Percentiles rank a stretch among this genome's conserved stretches.
Evolutionary conservation across 2,888 invertebrate species (phyloP).

Genomic region (Melanchra persicariae): DNA sequence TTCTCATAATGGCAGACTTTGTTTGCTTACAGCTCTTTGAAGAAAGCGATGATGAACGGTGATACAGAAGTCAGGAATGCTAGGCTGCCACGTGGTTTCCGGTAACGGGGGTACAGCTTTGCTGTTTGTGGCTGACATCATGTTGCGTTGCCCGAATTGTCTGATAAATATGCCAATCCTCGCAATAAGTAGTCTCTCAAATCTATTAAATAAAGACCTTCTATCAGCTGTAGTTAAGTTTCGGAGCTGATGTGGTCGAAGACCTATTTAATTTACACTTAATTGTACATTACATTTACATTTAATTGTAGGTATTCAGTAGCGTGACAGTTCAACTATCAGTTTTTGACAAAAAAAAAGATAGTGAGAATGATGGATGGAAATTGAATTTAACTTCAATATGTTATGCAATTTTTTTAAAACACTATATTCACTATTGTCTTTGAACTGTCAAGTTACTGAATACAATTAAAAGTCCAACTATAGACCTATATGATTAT

Average conservation of each 20-base stretch:
- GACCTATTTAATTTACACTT: too few species aligned
- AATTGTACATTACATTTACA: too few species aligned
- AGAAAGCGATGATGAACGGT: slow-evolving; percentile 25
- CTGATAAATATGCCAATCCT: background rate
- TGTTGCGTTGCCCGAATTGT: background rate
- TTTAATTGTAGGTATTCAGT: too few species aligned
- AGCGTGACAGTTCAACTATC: too few species aligned
- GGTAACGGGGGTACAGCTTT: background rate
- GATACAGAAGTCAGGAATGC: slow-evolving; percentile 26
- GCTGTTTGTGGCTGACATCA: background rate
- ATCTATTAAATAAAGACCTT: background rate
- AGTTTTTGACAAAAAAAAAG: too few species aligned
- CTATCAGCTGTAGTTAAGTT: background rate
- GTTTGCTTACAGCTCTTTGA: slow-evolving; percentile 28
- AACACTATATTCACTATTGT: too few species aligned
- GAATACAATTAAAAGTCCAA: too few species aligned
- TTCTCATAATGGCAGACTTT: slow-evolving; percentile 27
- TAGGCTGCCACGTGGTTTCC: background rate
- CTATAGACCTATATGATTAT: background rate
- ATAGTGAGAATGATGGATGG: too few species aligned
- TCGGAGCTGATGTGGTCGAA: background rate
- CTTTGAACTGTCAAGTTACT: too few species aligned
- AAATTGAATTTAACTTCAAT: too few species aligned
- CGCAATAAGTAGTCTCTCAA: background rate
- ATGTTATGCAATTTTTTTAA: too few species aligned